These are phyloP conservation scores for Tenrec ecaudatus DNA, from an alignment of 2,113 vertebrate genomes.

Conservation along the genomic window DNA sequence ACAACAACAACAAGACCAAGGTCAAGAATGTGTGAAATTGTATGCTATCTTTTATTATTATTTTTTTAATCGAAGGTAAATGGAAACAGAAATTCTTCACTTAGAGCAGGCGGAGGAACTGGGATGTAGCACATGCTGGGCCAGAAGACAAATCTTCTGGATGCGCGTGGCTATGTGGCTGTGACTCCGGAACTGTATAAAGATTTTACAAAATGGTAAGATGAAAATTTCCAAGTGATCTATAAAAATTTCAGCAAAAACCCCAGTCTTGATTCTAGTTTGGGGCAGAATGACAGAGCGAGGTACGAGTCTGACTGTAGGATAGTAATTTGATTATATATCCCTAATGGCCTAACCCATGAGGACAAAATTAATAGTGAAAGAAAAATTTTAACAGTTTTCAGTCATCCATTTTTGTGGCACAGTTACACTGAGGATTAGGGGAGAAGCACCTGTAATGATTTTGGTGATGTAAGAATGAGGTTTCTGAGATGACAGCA, in stretches of 20 bases:
- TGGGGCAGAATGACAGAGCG: not conserved
- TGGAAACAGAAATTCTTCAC: not conserved
- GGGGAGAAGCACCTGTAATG: not conserved
- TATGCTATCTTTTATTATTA: too few relatives aligned
- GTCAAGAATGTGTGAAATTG: too few relatives aligned
- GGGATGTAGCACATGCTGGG: not conserved
- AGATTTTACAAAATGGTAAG: too few relatives aligned
- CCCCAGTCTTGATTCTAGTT: not conserved
- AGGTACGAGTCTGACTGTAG: not conserved
- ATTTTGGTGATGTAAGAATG: conserved; percentile 26
- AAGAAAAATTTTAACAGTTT: not conserved
- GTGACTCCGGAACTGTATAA: not conserved
- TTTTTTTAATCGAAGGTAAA: too few relatives aligned
- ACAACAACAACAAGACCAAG: too few relatives aligned
- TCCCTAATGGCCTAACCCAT: not conserved
- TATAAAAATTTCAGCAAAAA: not conserved
- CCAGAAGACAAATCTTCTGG: not conserved
- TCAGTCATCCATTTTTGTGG: not conserved
- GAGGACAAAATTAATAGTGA: not conserved
- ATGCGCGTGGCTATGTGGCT: not conserved
- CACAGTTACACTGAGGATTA: not conserved
- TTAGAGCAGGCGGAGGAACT: not conserved
- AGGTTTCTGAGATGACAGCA: conserved; percentile 1
- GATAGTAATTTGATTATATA: too few relatives aligned
- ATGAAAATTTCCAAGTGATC: too few relatives aligned